Percentiles rank a stretch among this genome's conserved stretches.
These are phyloP conservation scores for Endotricha flammealis DNA, from an alignment of 2,888 invertebrate species.

Conservation along the genomic window DNA sequence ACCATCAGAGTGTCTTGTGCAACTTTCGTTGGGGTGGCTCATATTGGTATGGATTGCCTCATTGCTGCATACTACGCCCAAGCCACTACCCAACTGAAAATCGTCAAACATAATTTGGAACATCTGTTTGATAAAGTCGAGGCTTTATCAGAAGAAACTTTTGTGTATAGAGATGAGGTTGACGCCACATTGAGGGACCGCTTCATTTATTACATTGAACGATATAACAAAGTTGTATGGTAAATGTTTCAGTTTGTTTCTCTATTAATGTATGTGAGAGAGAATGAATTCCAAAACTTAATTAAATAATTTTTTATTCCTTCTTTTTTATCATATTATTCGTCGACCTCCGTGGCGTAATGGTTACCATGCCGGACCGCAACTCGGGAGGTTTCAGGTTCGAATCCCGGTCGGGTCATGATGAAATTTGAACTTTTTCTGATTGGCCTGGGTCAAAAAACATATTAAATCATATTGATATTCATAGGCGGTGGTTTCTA, in stretches of 20 bases:
- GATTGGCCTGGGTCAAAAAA: no score
- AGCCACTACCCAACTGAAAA: conserved; percentile 37
- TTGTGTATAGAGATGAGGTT: conserved; percentile 23
- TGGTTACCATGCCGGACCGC: no score
- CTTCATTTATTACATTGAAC: conserved; percentile 32
- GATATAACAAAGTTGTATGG: conserved; percentile 37
- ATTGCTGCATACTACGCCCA: conserved; percentile 37
- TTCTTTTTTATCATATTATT: no score
- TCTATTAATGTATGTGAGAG: no score
- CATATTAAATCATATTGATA: no score
- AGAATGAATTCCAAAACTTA: no score
- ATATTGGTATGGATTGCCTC: conserved; percentile 33
- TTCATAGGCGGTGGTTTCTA: no score
- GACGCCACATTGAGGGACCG: conserved; percentile 23
- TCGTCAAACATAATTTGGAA: conserved; percentile 36
- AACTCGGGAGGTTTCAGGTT: no score
- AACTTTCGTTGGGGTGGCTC: conserved; percentile 33
- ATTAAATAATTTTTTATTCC: no score
- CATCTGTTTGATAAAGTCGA: conserved; percentile 23
- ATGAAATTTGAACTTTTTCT: no score
- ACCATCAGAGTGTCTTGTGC: conserved; percentile 23
- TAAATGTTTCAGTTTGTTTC: conserved; percentile 21
- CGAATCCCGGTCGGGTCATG: no score
- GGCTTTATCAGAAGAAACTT: neutral
- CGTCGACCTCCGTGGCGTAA: no score